phyloP scores from a whole-genome alignment of 2,888 invertebrate genomes.

The Acheta domesticus region DNA sequence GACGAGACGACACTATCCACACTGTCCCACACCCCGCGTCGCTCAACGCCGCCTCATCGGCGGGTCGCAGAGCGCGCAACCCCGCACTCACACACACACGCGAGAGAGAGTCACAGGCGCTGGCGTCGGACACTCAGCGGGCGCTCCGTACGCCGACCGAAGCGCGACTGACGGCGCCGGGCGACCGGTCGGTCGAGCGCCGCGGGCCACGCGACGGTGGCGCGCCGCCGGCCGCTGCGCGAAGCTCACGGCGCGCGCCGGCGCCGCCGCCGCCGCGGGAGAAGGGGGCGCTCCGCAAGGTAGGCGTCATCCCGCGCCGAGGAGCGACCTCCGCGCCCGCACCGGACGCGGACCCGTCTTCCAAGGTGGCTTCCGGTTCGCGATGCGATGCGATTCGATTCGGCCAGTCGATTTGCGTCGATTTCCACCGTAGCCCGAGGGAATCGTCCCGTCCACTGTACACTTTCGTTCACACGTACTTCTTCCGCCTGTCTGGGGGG shows the following conservation, averaged over 20 bases:
- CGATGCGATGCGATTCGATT: too few species aligned
- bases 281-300: neutral
- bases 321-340: neutral
- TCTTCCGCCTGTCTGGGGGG: too few species aligned
- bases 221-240: neutral
- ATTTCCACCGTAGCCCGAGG: too few species aligned
- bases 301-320: neutral
- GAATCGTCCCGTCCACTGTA: too few species aligned
- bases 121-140: neutral
- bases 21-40: too few species aligned
- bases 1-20: too few species aligned
- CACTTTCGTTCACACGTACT: too few species aligned
- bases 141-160: neutral
- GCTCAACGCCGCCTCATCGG: too few species aligned
- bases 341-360: too few species aligned
- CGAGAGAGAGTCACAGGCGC: neutral
- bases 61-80: neutral
- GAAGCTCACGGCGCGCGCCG: neutral
- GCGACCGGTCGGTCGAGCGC: neutral
- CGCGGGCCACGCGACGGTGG: neutral
- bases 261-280: neutral
- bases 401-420: too few species aligned
- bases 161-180: conserved; percentile 1
- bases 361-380: too few species aligned
- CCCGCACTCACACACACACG: neutral